Evolutionary conservation across 2,888 invertebrate genomes (phyloP).

Genomic region (Drosophila atripex): DNA sequence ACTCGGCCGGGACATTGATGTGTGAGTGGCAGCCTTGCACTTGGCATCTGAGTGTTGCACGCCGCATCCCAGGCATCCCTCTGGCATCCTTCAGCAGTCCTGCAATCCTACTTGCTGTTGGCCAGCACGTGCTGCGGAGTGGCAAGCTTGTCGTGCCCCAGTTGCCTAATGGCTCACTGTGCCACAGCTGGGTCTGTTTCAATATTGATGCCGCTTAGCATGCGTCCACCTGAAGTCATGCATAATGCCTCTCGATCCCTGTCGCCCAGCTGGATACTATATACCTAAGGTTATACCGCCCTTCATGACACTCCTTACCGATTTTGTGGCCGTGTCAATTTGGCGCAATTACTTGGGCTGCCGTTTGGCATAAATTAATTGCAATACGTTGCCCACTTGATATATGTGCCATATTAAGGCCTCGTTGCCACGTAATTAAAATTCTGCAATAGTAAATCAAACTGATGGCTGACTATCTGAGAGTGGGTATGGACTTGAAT

Average conservation of each 20-base stretch:
- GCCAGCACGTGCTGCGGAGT: slow-evolving; percentile 36
- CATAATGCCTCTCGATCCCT: slow-evolving; percentile 39
- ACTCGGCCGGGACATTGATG: slow-evolving; percentile 63
- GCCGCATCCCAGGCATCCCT: slow-evolving; percentile 31
- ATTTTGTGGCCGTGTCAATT: slow-evolving; percentile 66
- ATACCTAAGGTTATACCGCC: neutral
- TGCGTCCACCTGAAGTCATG: slow-evolving; percentile 47
- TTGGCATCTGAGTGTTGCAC: slow-evolving; percentile 23
- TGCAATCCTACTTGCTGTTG: slow-evolving; percentile 17
- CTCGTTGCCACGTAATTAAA: slow-evolving; percentile 71
- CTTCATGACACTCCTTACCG: neutral
- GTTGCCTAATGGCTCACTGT: slow-evolving; percentile 34
- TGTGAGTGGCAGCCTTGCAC: slow-evolving; percentile 42
- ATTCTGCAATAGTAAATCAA: slow-evolving; percentile 54
- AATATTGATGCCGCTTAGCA: slow-evolving; percentile 70
- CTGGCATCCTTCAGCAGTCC: slow-evolving; percentile 38
- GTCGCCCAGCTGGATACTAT: neutral
- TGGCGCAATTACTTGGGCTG: slow-evolving; percentile 67
- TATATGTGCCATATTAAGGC: slow-evolving; percentile 59
- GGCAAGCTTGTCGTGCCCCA: slow-evolving; percentile 11
- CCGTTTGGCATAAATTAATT: slow-evolving; percentile 74
- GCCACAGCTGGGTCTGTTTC: slow-evolving; percentile 47
- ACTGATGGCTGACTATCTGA: slow-evolving; percentile 12
- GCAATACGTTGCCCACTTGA: slow-evolving; percentile 59
- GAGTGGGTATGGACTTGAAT: neutral